Conservation (phyloP, 2,888 invertebrate species). For the Julus scanicus region DNA sequence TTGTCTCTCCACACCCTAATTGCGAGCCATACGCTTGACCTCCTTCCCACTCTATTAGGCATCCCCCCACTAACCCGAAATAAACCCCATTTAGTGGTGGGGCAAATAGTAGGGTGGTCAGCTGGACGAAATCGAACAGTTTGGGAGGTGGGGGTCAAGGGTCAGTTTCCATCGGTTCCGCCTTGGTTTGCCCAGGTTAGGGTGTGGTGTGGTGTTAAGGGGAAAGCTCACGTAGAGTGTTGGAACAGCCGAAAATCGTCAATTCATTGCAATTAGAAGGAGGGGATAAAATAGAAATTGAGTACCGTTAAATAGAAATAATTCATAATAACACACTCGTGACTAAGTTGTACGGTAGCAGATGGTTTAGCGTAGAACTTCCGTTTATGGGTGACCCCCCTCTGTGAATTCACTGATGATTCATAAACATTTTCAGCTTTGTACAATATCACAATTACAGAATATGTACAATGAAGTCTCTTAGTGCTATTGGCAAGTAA, state of each 20-base stretch:
- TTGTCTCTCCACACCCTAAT: conserved; percentile 16
- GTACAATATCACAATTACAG: no score
- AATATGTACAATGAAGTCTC: no score
- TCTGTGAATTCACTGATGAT: no score
- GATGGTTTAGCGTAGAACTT: background rate
- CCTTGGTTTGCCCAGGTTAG: conserved; percentile 14
- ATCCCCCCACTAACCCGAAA: background rate
- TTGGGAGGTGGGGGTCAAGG: background rate
- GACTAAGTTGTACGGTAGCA: background rate
- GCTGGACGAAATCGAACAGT: background rate
- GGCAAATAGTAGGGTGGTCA: background rate
- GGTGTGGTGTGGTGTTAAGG: background rate
- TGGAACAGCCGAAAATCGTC: background rate
- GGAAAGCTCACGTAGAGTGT: background rate
- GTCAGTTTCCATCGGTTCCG: background rate
- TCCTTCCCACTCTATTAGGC: conserved; percentile 16
- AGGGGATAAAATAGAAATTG: background rate
- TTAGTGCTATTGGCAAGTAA: no score
- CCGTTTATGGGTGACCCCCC: background rate
- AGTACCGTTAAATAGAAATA: conserved; percentile 31
- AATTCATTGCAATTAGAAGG: background rate
- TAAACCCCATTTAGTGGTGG: background rate
- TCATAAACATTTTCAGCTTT: no score
- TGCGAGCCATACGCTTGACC: conserved; percentile 32
- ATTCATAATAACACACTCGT: conserved; percentile 17